Percentiles rank a stretch among this genome's conserved stretches.
Conservation (phyloP, 2,888 invertebrate genomes). For the Zhengitettix transpicula region DNA sequence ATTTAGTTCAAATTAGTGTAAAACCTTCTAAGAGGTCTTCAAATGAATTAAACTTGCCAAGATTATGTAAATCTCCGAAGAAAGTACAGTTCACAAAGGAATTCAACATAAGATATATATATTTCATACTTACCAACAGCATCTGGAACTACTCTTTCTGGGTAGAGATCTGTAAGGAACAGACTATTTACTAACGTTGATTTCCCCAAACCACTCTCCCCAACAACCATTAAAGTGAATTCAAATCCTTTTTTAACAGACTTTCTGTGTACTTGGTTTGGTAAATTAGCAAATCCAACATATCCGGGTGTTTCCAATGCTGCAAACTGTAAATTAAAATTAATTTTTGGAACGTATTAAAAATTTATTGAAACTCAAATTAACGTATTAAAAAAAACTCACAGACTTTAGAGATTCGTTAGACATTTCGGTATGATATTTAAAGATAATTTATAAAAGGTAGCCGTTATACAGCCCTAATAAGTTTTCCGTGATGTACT, state of each 20-base stretch:
- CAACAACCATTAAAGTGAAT: constrained; percentile 93
- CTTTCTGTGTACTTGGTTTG: constrained; percentile 92
- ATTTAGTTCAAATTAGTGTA: too few relatives aligned
- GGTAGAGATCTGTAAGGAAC: constrained; percentile 87
- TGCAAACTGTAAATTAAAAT: constrained; percentile 45
- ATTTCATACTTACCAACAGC: constrained; percentile 49
- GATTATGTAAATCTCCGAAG: too few relatives aligned
- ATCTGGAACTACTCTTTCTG: constrained; percentile 76
- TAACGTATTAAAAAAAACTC: constrained; percentile 21
- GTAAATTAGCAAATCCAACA: constrained; percentile 85
- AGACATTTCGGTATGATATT: constrained; percentile 28
- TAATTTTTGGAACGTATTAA: constrained; percentile 5
- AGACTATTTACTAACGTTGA: constrained; percentile 90
- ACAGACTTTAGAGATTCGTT: constrained; percentile 42
- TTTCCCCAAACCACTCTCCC: constrained; percentile 82
- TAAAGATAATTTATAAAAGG: not conserved
- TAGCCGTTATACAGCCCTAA: too few relatives aligned
- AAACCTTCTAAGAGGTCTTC: too few relatives aligned
- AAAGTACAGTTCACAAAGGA: too few relatives aligned
- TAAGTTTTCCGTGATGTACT: too few relatives aligned
- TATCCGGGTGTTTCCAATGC: constrained; percentile 76
- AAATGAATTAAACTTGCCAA: too few relatives aligned
- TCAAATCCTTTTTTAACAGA: constrained; percentile 96
- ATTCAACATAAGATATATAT: too few relatives aligned
- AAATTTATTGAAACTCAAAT: not conserved